phyloP scores from a whole-genome alignment of 2,113 vertebrate genomes.

The Conger conger region DNA sequence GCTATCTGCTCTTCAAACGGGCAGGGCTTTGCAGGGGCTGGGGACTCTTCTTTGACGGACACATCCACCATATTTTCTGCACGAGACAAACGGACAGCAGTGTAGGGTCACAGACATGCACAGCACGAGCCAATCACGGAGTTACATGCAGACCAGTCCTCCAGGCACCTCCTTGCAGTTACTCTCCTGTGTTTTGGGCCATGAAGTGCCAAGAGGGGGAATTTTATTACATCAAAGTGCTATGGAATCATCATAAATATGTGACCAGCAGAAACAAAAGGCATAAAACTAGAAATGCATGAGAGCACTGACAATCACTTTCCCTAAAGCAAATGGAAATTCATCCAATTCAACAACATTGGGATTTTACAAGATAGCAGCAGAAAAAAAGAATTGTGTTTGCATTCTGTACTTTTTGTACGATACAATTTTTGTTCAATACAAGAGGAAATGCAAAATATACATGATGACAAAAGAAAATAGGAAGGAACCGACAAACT shows the following conservation, averaged over 20 bases:
- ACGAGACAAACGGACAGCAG: conserved; percentile 35
- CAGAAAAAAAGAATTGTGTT: no score
- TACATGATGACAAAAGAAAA: background rate
- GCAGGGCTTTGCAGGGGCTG: conserved; percentile 86
- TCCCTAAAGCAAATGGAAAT: no score
- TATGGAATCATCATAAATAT: no score
- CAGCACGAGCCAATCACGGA: background rate
- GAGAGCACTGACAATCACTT: no score
- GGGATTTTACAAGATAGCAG: no score
- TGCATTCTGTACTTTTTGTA: no score
- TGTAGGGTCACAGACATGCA: background rate
- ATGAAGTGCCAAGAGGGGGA: background rate
- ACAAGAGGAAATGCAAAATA: no score
- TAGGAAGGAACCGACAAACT: background rate
- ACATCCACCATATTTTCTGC: conserved; percentile 77
- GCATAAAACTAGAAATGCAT: no score
- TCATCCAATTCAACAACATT: no score
- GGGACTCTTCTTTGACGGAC: conserved; percentile 89
- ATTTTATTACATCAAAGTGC: no score
- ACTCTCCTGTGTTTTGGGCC: background rate
- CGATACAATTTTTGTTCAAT: no score
- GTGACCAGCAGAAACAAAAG: no score
- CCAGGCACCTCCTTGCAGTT: background rate
- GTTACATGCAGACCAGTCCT: background rate
- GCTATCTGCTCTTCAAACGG: conserved; percentile 91